phyloP scores from a whole-genome alignment of 2,797 vertebrate genomes.

The Numenius phaeopus region DNA sequence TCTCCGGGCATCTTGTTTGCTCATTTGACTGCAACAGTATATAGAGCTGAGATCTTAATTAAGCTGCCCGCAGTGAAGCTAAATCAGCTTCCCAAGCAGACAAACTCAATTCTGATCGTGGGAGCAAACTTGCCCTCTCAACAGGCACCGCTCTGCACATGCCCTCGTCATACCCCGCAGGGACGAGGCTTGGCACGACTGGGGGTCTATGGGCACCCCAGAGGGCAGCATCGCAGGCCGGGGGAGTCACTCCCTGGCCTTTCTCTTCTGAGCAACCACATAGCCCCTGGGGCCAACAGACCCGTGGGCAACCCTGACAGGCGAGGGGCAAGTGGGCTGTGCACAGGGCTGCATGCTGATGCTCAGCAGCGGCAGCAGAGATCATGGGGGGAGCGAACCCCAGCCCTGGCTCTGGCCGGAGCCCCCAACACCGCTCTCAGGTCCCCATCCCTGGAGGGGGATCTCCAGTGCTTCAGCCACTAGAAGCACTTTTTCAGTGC shows the following conservation, averaged over 20 bases:
- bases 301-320: neutral
- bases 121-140: neutral
- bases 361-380: neutral
- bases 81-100: neutral
- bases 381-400: rapidly evolving
- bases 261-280: too few species aligned
- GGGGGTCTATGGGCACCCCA: rapidly evolving
- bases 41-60: neutral
- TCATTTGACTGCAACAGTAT: neutral
- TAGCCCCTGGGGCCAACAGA: neutral
- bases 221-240: neutral
- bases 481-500: neutral
- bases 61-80: neutral
- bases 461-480: neutral
- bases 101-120: rapidly evolving
- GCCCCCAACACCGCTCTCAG: neutral
- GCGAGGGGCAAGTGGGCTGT: neutral
- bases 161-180: rapidly evolving
- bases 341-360: neutral
- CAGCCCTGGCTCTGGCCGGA: neutral
- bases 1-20: neutral
- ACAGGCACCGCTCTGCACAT: neutral
- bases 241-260: neutral
- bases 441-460: neutral
- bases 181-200: rapidly evolving